Base-by-base conservation (phyloP, 2,888 invertebrate genomes). In the Lasioglossum lativentre region DNA sequence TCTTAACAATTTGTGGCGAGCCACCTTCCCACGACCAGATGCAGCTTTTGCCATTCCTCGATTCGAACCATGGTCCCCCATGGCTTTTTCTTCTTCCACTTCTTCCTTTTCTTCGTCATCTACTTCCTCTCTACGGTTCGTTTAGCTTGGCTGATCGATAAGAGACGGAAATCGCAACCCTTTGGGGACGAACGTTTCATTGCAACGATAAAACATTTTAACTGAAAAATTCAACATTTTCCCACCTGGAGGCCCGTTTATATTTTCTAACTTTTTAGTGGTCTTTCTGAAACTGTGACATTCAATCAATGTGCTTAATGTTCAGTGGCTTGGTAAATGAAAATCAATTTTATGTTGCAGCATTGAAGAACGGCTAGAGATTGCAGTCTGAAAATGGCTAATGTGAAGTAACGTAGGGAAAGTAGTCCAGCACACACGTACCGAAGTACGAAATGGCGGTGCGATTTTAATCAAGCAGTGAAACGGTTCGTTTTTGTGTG, bases 1-100 rank as follows among this genome's bases (percentile, higher is more conserved):
- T 92, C 90, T 89, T 86, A 89, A 89, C 92, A 91, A 91, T 91
- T 91, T 88, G 87, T 75, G 83, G 78, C 78, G 80, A 56, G 86
- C 87, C 84, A 88, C 87, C 90, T 91, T 90, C 78, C 86, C 78
- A 52, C 52, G 59, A n/a, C 59, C 47, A 63, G 80, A 76, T 82
- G 73, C 77, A 82, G 76, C 27, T 74, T 80, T 81, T 83, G 71
- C 70, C 71, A 52, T 42, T n/a, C 68, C 40, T 75, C 56, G 19
- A 52, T n/a, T 10, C n/a, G 52, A n/a, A 52, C 52, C n/a, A 52
- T 52, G 52, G 23, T 3, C 52, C n/a, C 52, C 52, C 52, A 52
- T 52, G n/a, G 52, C 52, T 23, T 16, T 76, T 63, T 59, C 75
- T 73, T 77, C 45, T 14, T 23, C 27, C 4, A 42, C 73, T 72